Evolutionary conservation across 2,888 invertebrate genomes (phyloP), one percentile per base, ranked within the genome.

Genomic region (Geotrupes spiniger): DNA sequence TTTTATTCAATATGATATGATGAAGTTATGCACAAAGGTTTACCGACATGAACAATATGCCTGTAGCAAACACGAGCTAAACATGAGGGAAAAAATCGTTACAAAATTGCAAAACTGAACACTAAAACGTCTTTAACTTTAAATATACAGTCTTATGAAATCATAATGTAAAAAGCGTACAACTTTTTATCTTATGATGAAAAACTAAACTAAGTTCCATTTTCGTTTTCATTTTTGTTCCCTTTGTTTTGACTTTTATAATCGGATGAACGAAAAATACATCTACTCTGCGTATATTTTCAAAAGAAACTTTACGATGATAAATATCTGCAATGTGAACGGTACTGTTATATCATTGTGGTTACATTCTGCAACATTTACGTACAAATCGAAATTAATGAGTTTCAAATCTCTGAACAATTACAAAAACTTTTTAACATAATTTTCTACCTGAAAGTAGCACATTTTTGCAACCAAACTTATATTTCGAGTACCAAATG

Each of bases 251-350:
- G 15, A 37, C 29, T 29, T 33, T 17, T 39, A 38, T 36, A 40
- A 11, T 28, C 31, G 41, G 40, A 40, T 41, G 41, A 2, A 42
- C 8, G 12, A 11, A 21, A 42, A 16, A 40, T 16, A 36, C 33
- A 39, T 29, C 40, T 40, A 17, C 15, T 46, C 11, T 36, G 25
- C 21, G 6, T 39, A 46, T 21, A 21, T 40, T 14, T 39, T 26
- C 26, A 46, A 28, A 36, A 36, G 15, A 15, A 39, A 27, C 28
- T 36, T 42, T 41, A 14, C 36, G 33, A 46, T 36, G 41, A 46
- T 41, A 46, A 46, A 41, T 28, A 42, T 26, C 27, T 36, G 46
- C 36, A 36, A 46, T 33, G n/a, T 44, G 28, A 38, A 44, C 29
- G 29, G 38, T 29, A 17, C 38, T 44, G 29, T 21, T 21, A 21